Evolutionary conservation across 2,888 invertebrate genomes (phyloP).

Genomic region (Hydropsyche betteni): DNA sequence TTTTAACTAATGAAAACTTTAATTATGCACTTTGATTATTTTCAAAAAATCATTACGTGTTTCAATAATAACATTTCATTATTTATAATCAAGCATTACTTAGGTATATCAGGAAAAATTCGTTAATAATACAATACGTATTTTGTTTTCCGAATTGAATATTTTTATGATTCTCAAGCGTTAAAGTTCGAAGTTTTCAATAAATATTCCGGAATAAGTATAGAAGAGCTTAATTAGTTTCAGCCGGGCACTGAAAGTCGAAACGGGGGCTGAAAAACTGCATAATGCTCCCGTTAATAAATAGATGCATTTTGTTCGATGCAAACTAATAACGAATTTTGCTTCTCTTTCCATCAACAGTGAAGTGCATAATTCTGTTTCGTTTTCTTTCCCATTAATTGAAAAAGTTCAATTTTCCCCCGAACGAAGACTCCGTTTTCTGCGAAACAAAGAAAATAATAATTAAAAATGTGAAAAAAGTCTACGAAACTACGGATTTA

Average conservation of each 20-base stretch:
- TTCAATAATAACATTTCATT: too few relatives aligned
- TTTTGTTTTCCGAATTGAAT: background rate
- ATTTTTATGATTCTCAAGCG: background rate
- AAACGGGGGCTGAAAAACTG: conserved; percentile 23
- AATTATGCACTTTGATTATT: background rate
- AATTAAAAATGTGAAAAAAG: conserved; percentile 38
- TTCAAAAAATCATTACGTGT: background rate
- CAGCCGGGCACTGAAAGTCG: background rate
- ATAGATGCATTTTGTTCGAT: conserved; percentile 35
- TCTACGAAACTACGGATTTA: conserved; percentile 17
- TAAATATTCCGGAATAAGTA: background rate
- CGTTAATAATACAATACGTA: background rate
- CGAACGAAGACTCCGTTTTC: conserved; percentile 44
- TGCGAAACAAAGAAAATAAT: conserved; percentile 32
- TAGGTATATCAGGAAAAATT: background rate
- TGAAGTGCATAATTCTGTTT: background rate
- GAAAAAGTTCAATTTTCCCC: conserved; percentile 47
- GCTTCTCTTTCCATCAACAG: background rate
- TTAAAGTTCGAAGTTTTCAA: too few relatives aligned
- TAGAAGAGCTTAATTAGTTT: conserved; percentile 34
- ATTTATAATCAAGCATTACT: too few relatives aligned
- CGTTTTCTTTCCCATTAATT: conserved; percentile 42
- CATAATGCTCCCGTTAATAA: conserved; percentile 30
- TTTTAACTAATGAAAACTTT: too few relatives aligned
- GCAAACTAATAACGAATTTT: conserved; percentile 35